Conservation (phyloP, 1,140 invertebrate species). For the Ruditapes philippinarum region DNA sequence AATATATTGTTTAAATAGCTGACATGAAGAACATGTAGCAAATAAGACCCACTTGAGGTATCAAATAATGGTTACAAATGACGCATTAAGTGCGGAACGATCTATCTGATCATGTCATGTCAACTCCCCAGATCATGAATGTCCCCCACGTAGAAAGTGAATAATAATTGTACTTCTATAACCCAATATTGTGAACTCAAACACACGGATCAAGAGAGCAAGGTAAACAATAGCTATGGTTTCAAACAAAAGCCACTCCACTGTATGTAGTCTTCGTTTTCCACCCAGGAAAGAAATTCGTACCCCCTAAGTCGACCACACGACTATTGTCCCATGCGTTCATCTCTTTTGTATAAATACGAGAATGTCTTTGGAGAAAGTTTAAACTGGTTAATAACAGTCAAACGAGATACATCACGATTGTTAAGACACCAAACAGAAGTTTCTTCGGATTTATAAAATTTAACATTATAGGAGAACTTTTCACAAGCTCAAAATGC, state of each 20-base stretch:
- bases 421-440: neutral
- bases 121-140: neutral
- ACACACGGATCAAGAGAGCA: neutral
- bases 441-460: neutral
- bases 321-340: neutral
- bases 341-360: conserved; percentile 6
- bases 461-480: neutral
- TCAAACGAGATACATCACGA: neutral
- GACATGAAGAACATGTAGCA: neutral
- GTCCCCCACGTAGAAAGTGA: neutral
- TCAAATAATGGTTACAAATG: neutral
- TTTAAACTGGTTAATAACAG: neutral
- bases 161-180: conserved; percentile 15
- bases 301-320: neutral
- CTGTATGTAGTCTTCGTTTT: neutral
- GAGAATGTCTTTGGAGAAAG: neutral
- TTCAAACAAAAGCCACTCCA: conserved; percentile 12
- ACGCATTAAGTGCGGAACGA: neutral
- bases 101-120: conserved; percentile 1
- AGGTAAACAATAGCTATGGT: conserved; percentile 50
- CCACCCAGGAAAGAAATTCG: neutral
- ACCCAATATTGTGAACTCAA: neutral
- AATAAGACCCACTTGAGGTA: conserved; percentile 16
- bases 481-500: neutral
- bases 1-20: neutral